Evolutionary conservation across 1,140 invertebrate genomes (phyloP), one percentile per base, ranked within the genome.

Genomic region (Lepidostoma basale): DNA sequence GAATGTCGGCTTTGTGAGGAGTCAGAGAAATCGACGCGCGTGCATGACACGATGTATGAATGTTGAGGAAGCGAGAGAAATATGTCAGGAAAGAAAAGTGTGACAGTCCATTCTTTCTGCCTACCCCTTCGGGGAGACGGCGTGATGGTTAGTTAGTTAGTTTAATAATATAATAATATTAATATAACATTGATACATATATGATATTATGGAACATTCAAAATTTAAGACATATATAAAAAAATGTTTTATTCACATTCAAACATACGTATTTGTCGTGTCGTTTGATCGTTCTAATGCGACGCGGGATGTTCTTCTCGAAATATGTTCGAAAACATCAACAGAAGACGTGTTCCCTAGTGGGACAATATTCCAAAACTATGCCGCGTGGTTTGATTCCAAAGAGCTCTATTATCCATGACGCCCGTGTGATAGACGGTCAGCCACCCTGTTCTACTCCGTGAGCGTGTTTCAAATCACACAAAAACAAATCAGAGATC

Each of bases 311-410:
- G 20, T 22, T 62, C 10, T 20, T 42, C 22, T 62, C 22, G 18
- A 40, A 42, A n/a, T 30, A 22, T 10, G 58, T 36, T 5, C 28
- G 33, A 36, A n/a, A 40, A 62, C 58, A 62, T 62, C 42, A 45
- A 62, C 58, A 18, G 14, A 23, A 30, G 14, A 56, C 52, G 52
- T 56, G 52, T 18, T 28, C 18, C 14, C 14, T 30, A 16, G 20
- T 14, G 25, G 10, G 18, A 16, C 28, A 14, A 12, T 30, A 56
- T 16, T 33, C n/a, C 8, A 30, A 56, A 54, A 18, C 52, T 33
- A 30, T 14, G 26, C 28, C 1, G 12, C 26, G 52, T 30, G 52
- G 25, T 56, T 56, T 20, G 52, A 30, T 18, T 30, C 25, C 5
- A 30, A 56, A 56, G 25, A 30, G 26, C 52, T 20, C 25, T 14